Percentiles rank a stretch among this genome's conserved stretches.
Conservation (phyloP, 2,113 vertebrate genomes). For the Toxostoma redivivum region DNA sequence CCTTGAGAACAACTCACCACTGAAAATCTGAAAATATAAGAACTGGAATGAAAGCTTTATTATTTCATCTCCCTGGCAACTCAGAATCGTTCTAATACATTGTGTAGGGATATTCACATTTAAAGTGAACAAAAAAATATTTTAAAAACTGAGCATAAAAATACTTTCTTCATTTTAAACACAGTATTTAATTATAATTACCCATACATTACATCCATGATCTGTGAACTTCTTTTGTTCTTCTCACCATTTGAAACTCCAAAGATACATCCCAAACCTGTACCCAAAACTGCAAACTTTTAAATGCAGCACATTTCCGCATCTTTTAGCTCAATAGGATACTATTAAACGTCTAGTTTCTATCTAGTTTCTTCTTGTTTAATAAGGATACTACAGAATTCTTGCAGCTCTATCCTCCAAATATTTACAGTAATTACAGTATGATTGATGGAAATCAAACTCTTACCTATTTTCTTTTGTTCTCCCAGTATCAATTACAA, state of each 20-base stretch:
- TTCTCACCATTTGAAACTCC: background rate
- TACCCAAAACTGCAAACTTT: background rate
- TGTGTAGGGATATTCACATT: background rate
- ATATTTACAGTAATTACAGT: background rate
- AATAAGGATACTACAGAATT: background rate
- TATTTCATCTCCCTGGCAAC: background rate
- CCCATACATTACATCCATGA: too few species aligned
- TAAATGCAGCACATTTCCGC: background rate
- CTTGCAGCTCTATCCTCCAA: background rate
- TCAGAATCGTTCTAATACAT: background rate
- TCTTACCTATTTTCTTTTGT: conserved; percentile 97
- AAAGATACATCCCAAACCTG: background rate
- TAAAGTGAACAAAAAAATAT: background rate
- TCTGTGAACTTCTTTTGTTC: background rate
- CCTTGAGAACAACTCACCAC: background rate
- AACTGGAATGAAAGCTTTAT: background rate
- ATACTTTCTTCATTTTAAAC: background rate
- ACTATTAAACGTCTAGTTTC: too few species aligned
- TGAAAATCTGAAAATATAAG: background rate
- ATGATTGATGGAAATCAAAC: background rate
- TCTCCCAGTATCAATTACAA: conserved; percentile 93
- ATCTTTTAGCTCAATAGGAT: background rate
- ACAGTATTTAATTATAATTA: background rate
- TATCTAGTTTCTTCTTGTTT: background rate
- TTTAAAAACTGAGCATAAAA: background rate